Conservation (phyloP, 2,113 vertebrate species). For the Oenanthe oenanthe region DNA sequence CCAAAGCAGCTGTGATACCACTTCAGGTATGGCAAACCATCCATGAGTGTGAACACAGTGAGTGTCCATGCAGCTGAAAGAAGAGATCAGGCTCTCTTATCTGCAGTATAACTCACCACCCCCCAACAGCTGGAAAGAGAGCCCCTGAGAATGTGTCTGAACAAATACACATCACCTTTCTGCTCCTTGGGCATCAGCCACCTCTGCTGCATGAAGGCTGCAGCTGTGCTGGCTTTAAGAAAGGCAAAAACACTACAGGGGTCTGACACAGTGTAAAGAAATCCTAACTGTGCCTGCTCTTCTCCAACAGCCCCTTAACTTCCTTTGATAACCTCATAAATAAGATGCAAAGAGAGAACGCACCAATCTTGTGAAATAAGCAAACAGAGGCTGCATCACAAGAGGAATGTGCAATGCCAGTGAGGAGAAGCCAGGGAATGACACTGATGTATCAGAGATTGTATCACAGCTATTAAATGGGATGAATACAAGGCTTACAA, state of each 20-base stretch:
- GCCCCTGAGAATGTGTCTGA: background rate
- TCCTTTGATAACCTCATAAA: background rate
- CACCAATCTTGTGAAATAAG: background rate
- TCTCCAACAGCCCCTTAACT: background rate
- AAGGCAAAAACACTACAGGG: background rate
- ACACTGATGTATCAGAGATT: background rate
- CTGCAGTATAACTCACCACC: background rate
- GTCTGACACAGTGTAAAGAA: background rate
- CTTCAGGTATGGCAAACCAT: fast-evolving
- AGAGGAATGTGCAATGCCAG: background rate
- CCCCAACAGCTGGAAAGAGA: background rate
- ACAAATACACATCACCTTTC: background rate
- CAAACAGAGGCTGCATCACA: background rate
- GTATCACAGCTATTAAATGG: background rate
- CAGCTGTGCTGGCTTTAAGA: background rate
- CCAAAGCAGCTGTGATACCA: background rate
- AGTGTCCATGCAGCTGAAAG: background rate
- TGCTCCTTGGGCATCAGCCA: background rate
- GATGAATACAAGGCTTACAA: background rate
- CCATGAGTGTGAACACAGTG: background rate
- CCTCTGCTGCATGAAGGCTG: background rate
- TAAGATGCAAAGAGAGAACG: background rate
- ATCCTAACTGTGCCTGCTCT: background rate
- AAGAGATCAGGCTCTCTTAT: background rate
- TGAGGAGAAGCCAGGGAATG: background rate